Base-by-base conservation (phyloP, 2,797 vertebrate species). In the Argya squamiceps region DNA sequence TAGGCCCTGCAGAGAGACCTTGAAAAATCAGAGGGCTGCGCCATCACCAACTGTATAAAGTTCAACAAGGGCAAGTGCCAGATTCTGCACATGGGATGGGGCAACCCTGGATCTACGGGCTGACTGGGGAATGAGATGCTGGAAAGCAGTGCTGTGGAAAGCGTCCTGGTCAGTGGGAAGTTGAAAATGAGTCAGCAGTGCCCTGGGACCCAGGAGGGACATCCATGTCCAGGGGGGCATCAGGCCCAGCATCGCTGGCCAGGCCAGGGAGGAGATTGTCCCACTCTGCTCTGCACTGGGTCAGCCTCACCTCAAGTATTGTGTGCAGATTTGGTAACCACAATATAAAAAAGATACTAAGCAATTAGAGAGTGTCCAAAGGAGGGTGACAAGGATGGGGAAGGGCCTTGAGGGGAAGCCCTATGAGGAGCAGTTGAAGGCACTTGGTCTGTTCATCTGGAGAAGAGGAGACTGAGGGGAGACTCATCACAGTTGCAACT, bases 211-310 rank as follows among this genome's bases (percentile, higher is more conserved):
- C 49, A 64, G 41, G 50, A 64, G 23, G 34, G 19, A 50, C 11
- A 19, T 30, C 29, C 6, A 5, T 63, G 29, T 55, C 34, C 1
- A 0, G 36, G 8, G 5, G 4, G 7, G 10, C 41, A 73, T 27
- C 68, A 39, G 23, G 29, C 23, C 20, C 47, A 37, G 56, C 47
- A 44, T 37, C 0, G 2, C 41, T 3, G 1, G 18, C n/a, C n/a
- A 15, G 27, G 56, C 22, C 15, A 15, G 29, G 23, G 41, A 46
- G 34, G 47, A 24, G 12, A n/a, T 12, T 55, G 15, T n/a, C 23
- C 34, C 19, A 23, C 19, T n/a, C 58, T 55, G 41, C 29, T 83
- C 29, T 83, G 49, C 12, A 55, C 41, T 73, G 49, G 4, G 39
- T 27, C 22, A 52, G 27, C 47, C 49, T 62, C 39, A 53, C 39